These are phyloP conservation scores for Laspeyria flexula DNA, from an alignment of 2,888 invertebrate genomes.

Conservation along the genomic window DNA sequence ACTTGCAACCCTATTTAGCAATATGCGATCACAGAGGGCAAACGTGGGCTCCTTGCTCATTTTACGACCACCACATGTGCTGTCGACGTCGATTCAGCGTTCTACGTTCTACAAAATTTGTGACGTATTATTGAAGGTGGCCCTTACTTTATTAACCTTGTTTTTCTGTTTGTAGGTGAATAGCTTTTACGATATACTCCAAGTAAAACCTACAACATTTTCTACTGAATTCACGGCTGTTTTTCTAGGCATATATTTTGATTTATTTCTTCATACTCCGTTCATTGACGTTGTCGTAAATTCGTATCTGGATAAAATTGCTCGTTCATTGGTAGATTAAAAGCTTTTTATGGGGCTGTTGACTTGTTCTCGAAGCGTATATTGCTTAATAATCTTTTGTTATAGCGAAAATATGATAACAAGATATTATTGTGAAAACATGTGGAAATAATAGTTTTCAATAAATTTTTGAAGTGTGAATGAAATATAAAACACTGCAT, in stretches of 20 bases:
- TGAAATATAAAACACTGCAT: no score
- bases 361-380: conserved; percentile 15
- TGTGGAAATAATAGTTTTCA: background rate
- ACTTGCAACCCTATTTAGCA: conserved; percentile 33
- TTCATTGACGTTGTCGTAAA: conserved; percentile 34
- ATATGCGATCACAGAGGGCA: conserved; percentile 26
- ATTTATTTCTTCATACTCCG: conserved; percentile 34
- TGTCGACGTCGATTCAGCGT: conserved; percentile 43
- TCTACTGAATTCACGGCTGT: conserved; percentile 33
- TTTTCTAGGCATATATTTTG: conserved; percentile 37
- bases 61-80: conserved; percentile 58
- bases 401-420: conserved; percentile 1
- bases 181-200: conserved; percentile 28
- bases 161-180: conserved; percentile 40
- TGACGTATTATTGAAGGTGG: conserved; percentile 54
- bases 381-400: conserved; percentile 24
- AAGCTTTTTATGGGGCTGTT: conserved; percentile 36
- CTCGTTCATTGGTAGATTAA: conserved; percentile 34
- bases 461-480: no score
- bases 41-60: conserved; percentile 34
- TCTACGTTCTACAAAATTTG: conserved; percentile 25
- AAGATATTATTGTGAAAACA: background rate
- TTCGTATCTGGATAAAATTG: conserved; percentile 35
- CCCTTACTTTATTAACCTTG: conserved; percentile 48
- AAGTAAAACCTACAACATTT: conserved; percentile 19